Base-by-base conservation (phyloP, 2,113 vertebrate species). In the Etheostoma cragini region DNA sequence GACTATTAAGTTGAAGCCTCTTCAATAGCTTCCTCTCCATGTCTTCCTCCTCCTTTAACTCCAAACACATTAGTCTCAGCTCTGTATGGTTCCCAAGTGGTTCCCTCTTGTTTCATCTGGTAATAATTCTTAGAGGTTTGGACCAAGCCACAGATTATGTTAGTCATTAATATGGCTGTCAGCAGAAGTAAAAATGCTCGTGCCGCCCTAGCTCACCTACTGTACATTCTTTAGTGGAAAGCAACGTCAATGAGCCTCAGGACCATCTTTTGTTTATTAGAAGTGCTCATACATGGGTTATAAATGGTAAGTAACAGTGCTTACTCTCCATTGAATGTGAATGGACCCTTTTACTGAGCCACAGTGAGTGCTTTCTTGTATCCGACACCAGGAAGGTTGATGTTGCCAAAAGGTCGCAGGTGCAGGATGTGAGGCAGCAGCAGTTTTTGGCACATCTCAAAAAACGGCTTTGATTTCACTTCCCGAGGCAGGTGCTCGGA, bases 391-490 rank as follows among this genome's bases (percentile, higher is more conserved):
- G 80, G 72, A 82, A 53, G 30, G 68, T 73, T 19, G 50, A 54
- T 26, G 78, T 69, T 90, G 92, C 90, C 92, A 89, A 87, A 26
- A 50, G 53, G 69, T 86, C 85, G 60, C 93, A 94, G 93, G 90
- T 93, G 93, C 90, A 87, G 90, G 87, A 90, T 90, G 92, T 87
- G 83, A 81, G 65, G 81, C 78, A 69, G 87, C 78, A 54, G 72
- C 78, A 64, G 50, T 78, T 78, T 68, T 85, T 87, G 87, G 89
- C 90, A 87, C 85, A 33, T 89, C 85, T 91, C 86, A 30, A 92
- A 90, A 87, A 83, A 72, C 77, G 2, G 61, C 91, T 91, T 92
- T 94, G 87, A 94, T 90, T 91, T 75, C 90, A 83, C 88, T 85
- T 93, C 91, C 88, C 54, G 72, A 76, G 87, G 86, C 91, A 92